A percentile compares a stretch with the other conserved stretches of the same genome.
Conservation (phyloP, 2,888 invertebrate genomes). For the Neoitamus cyanurus region DNA sequence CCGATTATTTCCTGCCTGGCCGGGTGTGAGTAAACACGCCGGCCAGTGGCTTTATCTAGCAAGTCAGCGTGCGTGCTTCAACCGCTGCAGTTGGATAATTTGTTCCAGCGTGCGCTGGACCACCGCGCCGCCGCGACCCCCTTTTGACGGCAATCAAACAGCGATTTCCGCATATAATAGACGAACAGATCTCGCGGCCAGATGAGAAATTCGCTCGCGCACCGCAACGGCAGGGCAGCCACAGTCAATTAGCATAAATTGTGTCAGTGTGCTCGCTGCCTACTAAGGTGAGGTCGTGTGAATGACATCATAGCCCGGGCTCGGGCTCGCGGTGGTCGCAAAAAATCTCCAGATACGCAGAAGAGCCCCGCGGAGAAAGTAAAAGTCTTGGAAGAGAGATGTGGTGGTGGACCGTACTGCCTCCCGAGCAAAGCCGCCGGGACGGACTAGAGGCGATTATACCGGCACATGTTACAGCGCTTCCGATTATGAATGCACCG, state of each 20-base stretch:
- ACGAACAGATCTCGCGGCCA: neutral
- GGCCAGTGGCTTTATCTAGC: neutral
- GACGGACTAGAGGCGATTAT: neutral
- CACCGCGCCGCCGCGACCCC: neutral
- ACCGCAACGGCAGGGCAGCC: neutral
- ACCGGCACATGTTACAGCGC: neutral
- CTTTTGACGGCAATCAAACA: neutral
- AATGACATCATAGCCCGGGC: conserved; percentile 12
- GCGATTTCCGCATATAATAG: conserved; percentile 34
- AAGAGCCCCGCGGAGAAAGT: conserved; percentile 18
- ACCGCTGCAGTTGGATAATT: neutral
- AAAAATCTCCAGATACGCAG: neutral
- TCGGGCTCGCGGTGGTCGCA: neutral
- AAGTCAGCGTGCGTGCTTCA: neutral
- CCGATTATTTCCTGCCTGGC: neutral
- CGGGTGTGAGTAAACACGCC: neutral
- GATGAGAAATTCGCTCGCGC: conserved; percentile 11
- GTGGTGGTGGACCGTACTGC: neutral
- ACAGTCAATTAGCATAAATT: conserved; percentile 44
- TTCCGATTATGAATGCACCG: neutral
- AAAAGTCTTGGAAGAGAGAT: neutral
- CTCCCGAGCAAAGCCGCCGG: neutral
- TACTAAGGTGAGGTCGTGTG: neutral
- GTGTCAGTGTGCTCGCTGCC: conserved; percentile 10
- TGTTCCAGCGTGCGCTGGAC: neutral